Evolutionary conservation across 23 tunicate species (phyloP), one percentile per base, ranked within the genome.

Genomic region (Halocynthia aurantium): DNA sequence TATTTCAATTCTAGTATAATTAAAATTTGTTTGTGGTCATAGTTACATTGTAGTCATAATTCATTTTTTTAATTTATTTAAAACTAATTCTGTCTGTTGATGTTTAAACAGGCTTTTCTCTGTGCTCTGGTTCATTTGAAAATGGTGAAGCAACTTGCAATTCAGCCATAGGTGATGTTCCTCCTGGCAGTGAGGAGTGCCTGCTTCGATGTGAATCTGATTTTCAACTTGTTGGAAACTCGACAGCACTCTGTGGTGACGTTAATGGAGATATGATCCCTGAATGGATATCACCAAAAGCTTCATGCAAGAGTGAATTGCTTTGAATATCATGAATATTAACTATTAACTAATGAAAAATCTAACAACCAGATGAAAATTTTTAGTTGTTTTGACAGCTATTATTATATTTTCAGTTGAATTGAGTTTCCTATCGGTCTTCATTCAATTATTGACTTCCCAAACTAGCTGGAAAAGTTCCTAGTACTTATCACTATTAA

Each of bases 231-330:
- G 78, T 74, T 18, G 78, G 78, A 2, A 74, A 74, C 31, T 44
- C 63, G 31, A 74, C 78, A 8, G 22, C 10, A 8, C 17, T 53
- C 10, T 74, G 78, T 6, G 71, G 63, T 53, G 78, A 74, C 56
- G n/a, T 44, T 8, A 49, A 74, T 18, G 31, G 20, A 44, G 78
- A 74, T 56, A 64, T 62, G 12, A 56, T 53, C 13, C n/a, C 56
- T 5, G 78, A 74, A 54, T 74, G 78, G 78, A 54, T 74, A 13
- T 10, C 78, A 10, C 78, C 78, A 0, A 15, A 15, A 22, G 71
- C 78, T 11, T n/a, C 56, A 10, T 74, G 78, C 62, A 54, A 55
- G 56, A 64, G 78, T 74, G n/a, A n/a, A 19, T 54, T 12, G 2
- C 72, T 5, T 20, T 11, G 72, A 13, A 60, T 17, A 15, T 15